phyloP scores from a whole-genome alignment of 2,113 vertebrate species.

The Myocastor coypus region DNA sequence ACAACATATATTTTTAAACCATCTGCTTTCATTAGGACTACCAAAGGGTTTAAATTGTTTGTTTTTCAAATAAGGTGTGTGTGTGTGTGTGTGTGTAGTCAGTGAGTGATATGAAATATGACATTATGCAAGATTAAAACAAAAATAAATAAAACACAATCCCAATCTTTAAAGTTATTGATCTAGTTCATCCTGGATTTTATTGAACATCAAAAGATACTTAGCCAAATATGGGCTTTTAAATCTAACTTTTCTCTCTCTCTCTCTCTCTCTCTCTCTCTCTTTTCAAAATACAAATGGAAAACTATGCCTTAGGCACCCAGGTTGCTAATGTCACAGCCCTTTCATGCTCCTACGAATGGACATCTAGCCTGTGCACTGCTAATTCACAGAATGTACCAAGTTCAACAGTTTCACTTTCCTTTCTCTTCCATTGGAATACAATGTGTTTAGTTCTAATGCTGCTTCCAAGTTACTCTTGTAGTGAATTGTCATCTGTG shows the following conservation, averaged over 20 bases:
- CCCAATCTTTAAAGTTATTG: not conserved
- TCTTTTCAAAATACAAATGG: not conserved
- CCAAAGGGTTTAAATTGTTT: not conserved
- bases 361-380: not conserved
- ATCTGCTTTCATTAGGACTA: not conserved
- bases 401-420: not conserved
- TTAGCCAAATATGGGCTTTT: not conserved
- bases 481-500: not conserved
- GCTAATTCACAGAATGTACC: not conserved
- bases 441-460: not conserved
- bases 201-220: not conserved
- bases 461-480: slow-evolving; percentile 19
- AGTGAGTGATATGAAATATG: not conserved
- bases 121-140: slow-evolving; percentile 13
- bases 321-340: not conserved
- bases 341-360: not conserved
- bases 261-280: not conserved
- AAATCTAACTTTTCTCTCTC: not conserved
- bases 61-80: not conserved
- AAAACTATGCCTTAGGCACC: not conserved
- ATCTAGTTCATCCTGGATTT: not conserved
- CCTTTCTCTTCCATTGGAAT: not conserved
- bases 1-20: slow-evolving; percentile 8
- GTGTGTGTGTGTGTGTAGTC: not conserved
- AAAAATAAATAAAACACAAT: not conserved